Evolutionary conservation across 2,888 invertebrate species (phyloP).

Genomic region (Frankliniella intonsa): DNA sequence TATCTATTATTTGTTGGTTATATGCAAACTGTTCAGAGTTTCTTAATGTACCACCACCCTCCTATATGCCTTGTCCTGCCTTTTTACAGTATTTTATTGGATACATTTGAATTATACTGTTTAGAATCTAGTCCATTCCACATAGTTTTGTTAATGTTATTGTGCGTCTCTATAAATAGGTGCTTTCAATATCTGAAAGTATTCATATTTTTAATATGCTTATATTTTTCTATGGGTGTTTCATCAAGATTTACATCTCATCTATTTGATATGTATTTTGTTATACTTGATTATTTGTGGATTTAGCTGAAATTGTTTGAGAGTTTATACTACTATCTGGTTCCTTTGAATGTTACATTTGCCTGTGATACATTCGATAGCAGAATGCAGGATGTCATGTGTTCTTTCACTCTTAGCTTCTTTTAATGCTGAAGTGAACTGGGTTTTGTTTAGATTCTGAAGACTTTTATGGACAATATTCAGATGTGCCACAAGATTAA

Average conservation of each 20-base stretch:
- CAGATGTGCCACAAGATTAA: neutral
- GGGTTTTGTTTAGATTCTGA: neutral
- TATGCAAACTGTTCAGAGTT: too few relatives aligned
- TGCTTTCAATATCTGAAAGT: too few relatives aligned
- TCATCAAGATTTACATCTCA: too few relatives aligned
- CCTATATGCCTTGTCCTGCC: neutral
- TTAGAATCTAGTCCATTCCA: neutral
- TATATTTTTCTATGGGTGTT: too few relatives aligned
- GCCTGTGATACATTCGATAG: neutral
- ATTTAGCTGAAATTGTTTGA: neutral
- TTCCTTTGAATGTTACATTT: neutral
- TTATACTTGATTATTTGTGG: neutral
- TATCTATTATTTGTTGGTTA: neutral
- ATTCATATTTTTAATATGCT: too few relatives aligned
- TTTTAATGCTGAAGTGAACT: neutral
- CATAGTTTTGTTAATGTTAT: too few relatives aligned
- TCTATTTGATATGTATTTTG: too few relatives aligned
- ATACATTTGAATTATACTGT: neutral
- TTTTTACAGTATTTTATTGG: neutral
- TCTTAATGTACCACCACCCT: neutral
- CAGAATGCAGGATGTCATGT: neutral
- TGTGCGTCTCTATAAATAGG: too few relatives aligned
- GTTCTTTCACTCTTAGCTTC: neutral
- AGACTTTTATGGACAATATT: neutral
- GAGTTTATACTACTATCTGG: too few relatives aligned